Percentiles rank a stretch among this genome's conserved stretches.
phyloP scores from a whole-genome alignment of 1,140 invertebrate genomes.

The Calephelis nemesis region DNA sequence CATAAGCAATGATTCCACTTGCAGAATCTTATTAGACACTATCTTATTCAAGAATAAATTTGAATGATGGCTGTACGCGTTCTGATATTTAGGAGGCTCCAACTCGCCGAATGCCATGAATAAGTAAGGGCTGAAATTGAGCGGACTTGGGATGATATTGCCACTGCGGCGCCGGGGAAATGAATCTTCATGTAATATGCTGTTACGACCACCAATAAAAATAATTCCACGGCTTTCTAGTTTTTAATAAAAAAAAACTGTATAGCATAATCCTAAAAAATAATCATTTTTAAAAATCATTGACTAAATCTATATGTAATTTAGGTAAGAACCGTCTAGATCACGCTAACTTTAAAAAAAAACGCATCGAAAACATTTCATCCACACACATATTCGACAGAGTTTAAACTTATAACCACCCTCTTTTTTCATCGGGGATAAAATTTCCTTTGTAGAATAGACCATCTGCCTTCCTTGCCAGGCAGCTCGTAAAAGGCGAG shows the following conservation, averaged over 20 bases:
- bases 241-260: not conserved
- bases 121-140: constrained; percentile 53
- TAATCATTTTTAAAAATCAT: too few relatives aligned
- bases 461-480: too few relatives aligned
- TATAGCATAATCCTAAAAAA: too few relatives aligned
- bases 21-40: not conserved
- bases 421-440: too few relatives aligned
- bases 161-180: constrained; percentile 35
- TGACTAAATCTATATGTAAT: too few relatives aligned
- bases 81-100: not conserved
- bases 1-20: not conserved
- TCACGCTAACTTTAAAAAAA: too few relatives aligned
- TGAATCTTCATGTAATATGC: constrained; percentile 36
- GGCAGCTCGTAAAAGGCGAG: too few relatives aligned
- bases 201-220: constrained; percentile 6
- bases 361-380: too few relatives aligned
- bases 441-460: too few relatives aligned
- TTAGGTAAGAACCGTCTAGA: too few relatives aligned
- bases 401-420: too few relatives aligned
- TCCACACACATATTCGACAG: too few relatives aligned
- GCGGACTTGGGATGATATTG: constrained; percentile 52
- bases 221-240: not conserved
- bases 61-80: constrained; percentile 1
- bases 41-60: not conserved
- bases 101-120: constrained; percentile 53